These are phyloP conservation scores for Benthosema pterotum DNA, from an alignment of 2,797 vertebrate genomes.

Conservation along the genomic window DNA sequence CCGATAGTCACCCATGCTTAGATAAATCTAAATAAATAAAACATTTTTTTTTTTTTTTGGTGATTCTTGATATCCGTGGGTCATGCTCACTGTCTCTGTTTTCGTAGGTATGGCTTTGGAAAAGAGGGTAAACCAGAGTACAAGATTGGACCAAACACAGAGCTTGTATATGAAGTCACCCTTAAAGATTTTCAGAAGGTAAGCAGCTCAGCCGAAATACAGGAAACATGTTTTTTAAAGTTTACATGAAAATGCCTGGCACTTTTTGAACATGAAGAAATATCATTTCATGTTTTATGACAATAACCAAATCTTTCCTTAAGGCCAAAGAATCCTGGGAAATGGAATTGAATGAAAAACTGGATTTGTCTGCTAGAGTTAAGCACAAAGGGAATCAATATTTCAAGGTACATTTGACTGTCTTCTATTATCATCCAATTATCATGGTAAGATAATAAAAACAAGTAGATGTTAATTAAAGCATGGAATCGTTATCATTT, in stretches of 20 bases:
- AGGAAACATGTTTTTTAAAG: neutral
- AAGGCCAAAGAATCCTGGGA: constrained; percentile 98
- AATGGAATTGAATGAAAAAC: constrained; percentile 94
- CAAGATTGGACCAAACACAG: constrained; percentile 87
- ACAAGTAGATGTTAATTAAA: neutral
- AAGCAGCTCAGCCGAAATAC: neutral
- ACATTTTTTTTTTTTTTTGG: too few relatives aligned
- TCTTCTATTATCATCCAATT: neutral
- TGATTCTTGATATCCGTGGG: neutral
- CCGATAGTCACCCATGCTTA: too few relatives aligned
- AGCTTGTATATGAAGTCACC: constrained; percentile 90
- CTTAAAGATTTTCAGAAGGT: constrained; percentile 96
- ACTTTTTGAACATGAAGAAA: constrained; percentile 2
- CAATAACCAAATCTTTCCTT: constrained; percentile 14
- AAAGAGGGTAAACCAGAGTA: constrained; percentile 88
- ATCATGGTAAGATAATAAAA: neutral
- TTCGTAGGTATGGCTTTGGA: constrained; percentile 90
- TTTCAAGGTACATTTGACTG: constrained; percentile 85
- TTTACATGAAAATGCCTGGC: neutral
- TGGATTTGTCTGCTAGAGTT: constrained; percentile 83
- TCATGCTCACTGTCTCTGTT: constrained; percentile 3
- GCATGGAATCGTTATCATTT: neutral
- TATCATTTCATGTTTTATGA: constrained; percentile 4
- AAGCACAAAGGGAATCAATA: constrained; percentile 95
- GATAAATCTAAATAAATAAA: too few relatives aligned